Evolutionary conservation across 2,113 vertebrate species (phyloP).

Genomic region (Excalfactoria chinensis): DNA sequence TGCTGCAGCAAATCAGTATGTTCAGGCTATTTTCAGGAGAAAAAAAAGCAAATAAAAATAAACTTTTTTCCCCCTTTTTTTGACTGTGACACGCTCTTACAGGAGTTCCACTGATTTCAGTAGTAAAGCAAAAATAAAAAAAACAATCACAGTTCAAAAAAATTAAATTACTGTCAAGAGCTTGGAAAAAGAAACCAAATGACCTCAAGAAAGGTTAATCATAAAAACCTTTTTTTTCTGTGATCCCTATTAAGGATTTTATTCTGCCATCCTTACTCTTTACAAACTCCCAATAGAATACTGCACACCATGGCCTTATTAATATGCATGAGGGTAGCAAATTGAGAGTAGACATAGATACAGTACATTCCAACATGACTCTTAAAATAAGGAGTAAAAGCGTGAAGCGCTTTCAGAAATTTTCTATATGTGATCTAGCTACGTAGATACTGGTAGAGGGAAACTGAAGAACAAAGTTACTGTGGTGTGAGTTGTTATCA

Average conservation of each 20-base stretch:
- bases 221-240: not conserved
- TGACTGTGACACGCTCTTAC: not conserved
- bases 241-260: slow-evolving; percentile 1
- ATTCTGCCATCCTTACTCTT: slow-evolving; percentile 1
- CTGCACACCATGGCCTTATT: not conserved
- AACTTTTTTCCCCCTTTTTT: too few species aligned
- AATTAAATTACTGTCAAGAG: not conserved
- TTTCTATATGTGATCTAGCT: not conserved
- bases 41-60: too few species aligned
- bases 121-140: not conserved
- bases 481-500: not conserved
- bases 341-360: not conserved
- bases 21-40: not conserved
- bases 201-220: slow-evolving; percentile 19
- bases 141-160: not conserved
- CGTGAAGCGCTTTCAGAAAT: not conserved
- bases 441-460: not conserved
- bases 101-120: not conserved
- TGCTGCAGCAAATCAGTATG: not conserved
- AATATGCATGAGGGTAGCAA: slow-evolving; percentile 2
- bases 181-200: not conserved
- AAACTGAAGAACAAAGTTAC: not conserved
- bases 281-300: not conserved
- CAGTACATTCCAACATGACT: not conserved
- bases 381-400: not conserved